Conservation (phyloP, 2,113 vertebrate genomes). For the Hipposideros armiger region DNA sequence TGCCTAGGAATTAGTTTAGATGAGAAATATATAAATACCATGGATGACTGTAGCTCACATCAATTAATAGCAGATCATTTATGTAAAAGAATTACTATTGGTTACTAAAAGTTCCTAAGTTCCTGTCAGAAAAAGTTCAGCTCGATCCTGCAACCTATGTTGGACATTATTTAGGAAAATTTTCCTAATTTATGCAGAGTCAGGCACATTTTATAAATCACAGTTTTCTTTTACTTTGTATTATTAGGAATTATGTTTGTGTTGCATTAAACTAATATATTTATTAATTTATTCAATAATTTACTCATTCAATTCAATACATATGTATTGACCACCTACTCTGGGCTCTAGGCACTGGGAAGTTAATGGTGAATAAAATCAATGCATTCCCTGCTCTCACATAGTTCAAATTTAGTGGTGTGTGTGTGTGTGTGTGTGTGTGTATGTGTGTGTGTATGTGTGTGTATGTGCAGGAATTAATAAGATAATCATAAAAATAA, state of each 20-base stretch:
- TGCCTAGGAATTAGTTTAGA: conserved; percentile 15
- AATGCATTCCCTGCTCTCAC: neutral
- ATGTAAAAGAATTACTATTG: neutral
- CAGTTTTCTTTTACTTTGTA: neutral
- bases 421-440: neutral
- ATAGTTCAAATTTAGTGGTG: neutral
- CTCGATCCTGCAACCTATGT: neutral
- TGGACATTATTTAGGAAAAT: neutral
- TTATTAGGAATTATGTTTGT: neutral
- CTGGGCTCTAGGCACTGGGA: neutral
- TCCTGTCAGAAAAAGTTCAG: conserved; percentile 11
- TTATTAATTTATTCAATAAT: neutral
- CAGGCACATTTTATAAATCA: neutral
- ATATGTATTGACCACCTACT: neutral
- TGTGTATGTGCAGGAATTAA: neutral
- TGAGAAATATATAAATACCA: neutral
- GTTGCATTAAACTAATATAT: conserved; percentile 2
- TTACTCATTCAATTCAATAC: neutral
- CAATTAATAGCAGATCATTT: neutral
- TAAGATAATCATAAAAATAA: conserved; percentile 1
- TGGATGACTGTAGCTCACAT: neutral
- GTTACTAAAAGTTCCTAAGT: conserved; percentile 46
- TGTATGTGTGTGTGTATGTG: neutral
- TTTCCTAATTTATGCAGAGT: neutral
- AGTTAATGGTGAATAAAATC: conserved; percentile 3